Evolutionary conservation across 37 sponge, comb jelly and placozoan genomes (phyloP), one percentile per base, ranked within the genome.

Genomic region (Diacarnus erythraeanus): DNA sequence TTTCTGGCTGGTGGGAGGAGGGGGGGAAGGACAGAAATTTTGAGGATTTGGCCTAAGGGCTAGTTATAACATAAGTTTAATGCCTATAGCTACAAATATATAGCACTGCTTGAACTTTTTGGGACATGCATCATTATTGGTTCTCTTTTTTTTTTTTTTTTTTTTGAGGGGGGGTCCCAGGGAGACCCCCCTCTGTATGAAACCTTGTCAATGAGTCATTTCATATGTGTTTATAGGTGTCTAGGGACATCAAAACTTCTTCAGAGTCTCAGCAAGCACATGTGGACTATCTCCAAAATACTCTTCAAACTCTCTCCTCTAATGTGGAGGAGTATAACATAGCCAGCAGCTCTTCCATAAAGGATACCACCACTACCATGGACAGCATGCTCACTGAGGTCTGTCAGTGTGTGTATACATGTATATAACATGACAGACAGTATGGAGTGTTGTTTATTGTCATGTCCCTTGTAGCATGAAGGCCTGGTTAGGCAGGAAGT

Each of bases 261-360:
- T 40, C 64, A 43, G 58, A 68, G 36, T 38, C 67, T 22, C 69
- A 51, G 2, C 77, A 83, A 57, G 31, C 77, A 8, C 68, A 83
- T 36, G 37, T 59, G n/a, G 77, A 83, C 56, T 57, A 17, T 3
- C 18, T 83, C 10, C 84, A 83, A 26, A 67, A 26, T 42, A 76
- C 47, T 26, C 38, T 71, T 15, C 39, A 38, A 54, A 1, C 0
- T 39, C 63, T 77, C 0, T 42, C 77, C 64, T 77, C 64, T 42
- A 44, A 64, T 21, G 41, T 37, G 30, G 18, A 25, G 15, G 23
- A 41, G 47, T 33, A 47, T 59, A 25, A 38, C 34, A 43, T 9
- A 29, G 26, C 59, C 33, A 29, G 37, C 60, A 64, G 6, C 26
- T 20, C 64, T 36, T 64, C 77, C 12, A 18, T 64, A 0, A 27